phyloP scores from a whole-genome alignment of 2,888 invertebrate species.

The Lasioglossum marginatum region DNA sequence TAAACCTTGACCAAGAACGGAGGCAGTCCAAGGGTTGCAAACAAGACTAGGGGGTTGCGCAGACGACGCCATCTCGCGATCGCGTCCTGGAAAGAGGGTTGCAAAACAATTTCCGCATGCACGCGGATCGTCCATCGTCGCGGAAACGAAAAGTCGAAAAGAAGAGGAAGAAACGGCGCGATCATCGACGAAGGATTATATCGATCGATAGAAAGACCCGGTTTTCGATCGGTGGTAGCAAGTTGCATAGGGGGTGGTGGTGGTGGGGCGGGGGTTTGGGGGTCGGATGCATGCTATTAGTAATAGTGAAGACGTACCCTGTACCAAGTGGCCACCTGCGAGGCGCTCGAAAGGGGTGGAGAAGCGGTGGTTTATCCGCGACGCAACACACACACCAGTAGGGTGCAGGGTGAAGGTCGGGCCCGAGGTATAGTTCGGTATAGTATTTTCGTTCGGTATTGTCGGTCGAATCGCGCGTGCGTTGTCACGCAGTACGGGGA shows the following conservation, averaged over 20 bases:
- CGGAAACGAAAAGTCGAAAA: constrained; percentile 26
- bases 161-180: constrained; percentile 22
- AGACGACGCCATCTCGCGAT: constrained; percentile 12
- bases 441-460: constrained; percentile 42
- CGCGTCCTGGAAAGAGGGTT: background rate
- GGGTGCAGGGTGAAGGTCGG: constrained; percentile 66
- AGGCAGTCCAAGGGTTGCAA: background rate
- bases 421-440: constrained; percentile 46
- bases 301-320: constrained; percentile 90
- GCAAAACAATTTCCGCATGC: constrained; percentile 18
- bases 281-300: constrained; percentile 82
- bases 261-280: background rate
- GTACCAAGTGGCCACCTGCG: constrained; percentile 96
- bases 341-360: constrained; percentile 81
- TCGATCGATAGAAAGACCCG: background rate
- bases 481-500: constrained; percentile 56
- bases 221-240: background rate
- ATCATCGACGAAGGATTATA: background rate
- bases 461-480: constrained; percentile 49
- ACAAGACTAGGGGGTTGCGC: constrained; percentile 14
- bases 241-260: constrained; percentile 18
- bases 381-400: constrained; percentile 55
- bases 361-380: constrained; percentile 77
- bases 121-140: background rate
- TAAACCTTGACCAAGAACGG: background rate